Base-by-base conservation (phyloP, 2,797 vertebrate species). In the Serranus cabrilla region DNA sequence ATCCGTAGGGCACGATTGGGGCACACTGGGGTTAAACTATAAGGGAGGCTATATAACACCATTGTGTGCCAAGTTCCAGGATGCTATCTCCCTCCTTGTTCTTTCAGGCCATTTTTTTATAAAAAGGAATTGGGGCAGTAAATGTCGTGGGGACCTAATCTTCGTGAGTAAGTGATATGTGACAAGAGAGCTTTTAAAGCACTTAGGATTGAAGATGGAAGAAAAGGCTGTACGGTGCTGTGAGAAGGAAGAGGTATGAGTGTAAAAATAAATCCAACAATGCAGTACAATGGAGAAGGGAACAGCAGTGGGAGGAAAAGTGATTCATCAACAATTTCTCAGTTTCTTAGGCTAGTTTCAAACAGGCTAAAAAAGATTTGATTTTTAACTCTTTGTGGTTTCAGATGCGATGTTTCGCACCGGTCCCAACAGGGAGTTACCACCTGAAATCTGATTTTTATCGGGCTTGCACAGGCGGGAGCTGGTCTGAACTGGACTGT, bases 261-360 rank as follows among this genome's bases (percentile, higher is more conserved):
- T 90, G 17, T 89, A 93, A 92, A 93, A 92, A 94, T 93, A 92
- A 91, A 92, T 82, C 76, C 69, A 88, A 88, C 88, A 87, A 75
- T 80, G 78, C 83, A 78, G 81, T 58, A 75, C 78, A 88, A 90
- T 88, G 84, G 89, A 87, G 76, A 78, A 17, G 83, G 71, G 85
- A 89, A 86, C 88, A 90, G 84, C 81, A 86, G 91, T 91, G 89
- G 87, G 89, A 90, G 91, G 87, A 83, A 85, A 87, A 86, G 84
- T 93, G 93, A 93, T 92, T 94, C 91, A 93, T 90, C 92, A 87
- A 87, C 83, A 88, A 87, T 86, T 90, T 90, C 69, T 87, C 71
- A 50, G 86, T 83, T 88, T 90, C 87, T 92, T 90, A 82, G 80
- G 88, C 80, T 78, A 77, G 74, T 90, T 90, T 90, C 85, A 87